phyloP scores from a whole-genome alignment of 2,113 vertebrate genomes.

The Synchiropus splendidus region DNA sequence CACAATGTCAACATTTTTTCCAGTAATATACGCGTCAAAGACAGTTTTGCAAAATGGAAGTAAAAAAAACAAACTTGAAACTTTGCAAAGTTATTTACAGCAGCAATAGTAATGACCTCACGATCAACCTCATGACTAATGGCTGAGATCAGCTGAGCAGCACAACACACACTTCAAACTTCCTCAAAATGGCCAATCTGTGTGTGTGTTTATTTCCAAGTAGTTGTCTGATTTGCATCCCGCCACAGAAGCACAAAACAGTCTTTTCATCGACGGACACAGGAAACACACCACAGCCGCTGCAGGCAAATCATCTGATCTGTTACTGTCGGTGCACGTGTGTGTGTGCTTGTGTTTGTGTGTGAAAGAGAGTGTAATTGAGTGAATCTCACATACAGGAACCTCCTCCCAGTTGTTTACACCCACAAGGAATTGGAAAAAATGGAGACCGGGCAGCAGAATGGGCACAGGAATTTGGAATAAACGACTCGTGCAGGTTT shows the following conservation, averaged over 20 bases:
- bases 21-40: too few relatives aligned
- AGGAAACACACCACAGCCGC: slow-evolving; percentile 11
- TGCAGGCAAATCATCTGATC: slow-evolving; percentile 43
- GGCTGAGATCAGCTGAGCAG: neutral
- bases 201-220: slow-evolving; percentile 10
- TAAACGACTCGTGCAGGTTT: too few relatives aligned
- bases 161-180: neutral
- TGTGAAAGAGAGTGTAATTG: neutral
- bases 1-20: too few relatives aligned
- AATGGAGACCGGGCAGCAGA: neutral
- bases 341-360: neutral
- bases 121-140: too few relatives aligned
- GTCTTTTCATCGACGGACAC: slow-evolving; percentile 9
- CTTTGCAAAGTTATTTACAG: too few relatives aligned
- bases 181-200: neutral
- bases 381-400: slow-evolving; percentile 1
- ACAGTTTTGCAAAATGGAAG: too few relatives aligned
- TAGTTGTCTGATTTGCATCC: slow-evolving; percentile 40
- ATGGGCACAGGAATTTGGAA: too few relatives aligned
- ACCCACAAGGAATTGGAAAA: neutral
- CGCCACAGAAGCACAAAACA: slow-evolving; percentile 24
- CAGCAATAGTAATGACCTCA: too few relatives aligned
- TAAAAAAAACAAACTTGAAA: too few relatives aligned
- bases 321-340: neutral
- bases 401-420: neutral